Evolutionary conservation across 35 echinoderm and acorn worm genomes (phyloP).

Genomic region (Patiria miniata): DNA sequence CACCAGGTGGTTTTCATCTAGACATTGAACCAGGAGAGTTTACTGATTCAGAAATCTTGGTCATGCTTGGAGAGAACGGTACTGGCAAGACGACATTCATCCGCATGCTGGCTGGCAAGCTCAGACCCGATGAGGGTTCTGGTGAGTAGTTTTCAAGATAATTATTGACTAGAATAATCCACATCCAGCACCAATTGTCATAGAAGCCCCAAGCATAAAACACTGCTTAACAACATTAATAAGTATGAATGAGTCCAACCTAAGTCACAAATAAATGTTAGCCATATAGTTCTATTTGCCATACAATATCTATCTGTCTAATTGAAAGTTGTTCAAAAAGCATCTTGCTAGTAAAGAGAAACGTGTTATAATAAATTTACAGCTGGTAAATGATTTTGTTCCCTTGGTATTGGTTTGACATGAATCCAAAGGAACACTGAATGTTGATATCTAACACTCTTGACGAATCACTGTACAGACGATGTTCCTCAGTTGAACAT

Average conservation of each 20-base stretch:
- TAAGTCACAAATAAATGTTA: no score
- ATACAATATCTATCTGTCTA: no score
- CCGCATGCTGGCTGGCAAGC: slow-evolving; percentile 83
- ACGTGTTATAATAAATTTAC: no score
- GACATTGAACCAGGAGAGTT: slow-evolving; percentile 76
- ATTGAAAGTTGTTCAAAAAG: no score
- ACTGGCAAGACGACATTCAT: slow-evolving; percentile 98
- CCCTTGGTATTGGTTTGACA: no score
- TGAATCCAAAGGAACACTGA: no score
- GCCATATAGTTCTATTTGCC: no score
- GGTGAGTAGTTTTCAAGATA: slow-evolving; percentile 45
- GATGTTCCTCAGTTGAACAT: slow-evolving; percentile 89
- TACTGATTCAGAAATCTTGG: slow-evolving; percentile 92
- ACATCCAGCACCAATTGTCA: neutral
- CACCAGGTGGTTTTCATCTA: slow-evolving; percentile 72
- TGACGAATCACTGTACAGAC: slow-evolving; percentile 21
- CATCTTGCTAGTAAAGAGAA: no score
- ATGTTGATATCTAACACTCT: no score
- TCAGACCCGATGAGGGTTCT: slow-evolving; percentile 75
- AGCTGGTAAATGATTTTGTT: no score
- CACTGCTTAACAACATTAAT: no score
- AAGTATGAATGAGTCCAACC: no score
- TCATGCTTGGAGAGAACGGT: slow-evolving; percentile 96
- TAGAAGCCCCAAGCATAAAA: neutral
- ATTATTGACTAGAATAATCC: neutral